A percentile compares a stretch with the other conserved stretches of the same genome.
Evolutionary conservation across 2,797 vertebrate genomes (phyloP).

Genomic region (Hypotaenidia okinawae): DNA sequence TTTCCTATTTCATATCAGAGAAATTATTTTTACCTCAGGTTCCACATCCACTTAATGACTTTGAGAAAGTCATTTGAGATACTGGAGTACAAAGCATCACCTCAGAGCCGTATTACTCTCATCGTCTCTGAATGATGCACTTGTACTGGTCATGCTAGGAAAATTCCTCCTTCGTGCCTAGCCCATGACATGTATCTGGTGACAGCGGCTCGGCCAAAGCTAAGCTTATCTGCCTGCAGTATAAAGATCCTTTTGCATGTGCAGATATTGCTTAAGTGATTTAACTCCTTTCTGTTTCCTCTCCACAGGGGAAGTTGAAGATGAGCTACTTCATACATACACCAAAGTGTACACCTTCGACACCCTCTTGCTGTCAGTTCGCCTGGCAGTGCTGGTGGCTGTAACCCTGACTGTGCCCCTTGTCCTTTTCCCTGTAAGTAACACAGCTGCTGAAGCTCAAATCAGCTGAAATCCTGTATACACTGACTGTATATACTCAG

Average conservation of each 20-base stretch:
- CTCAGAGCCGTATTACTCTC: not conserved
- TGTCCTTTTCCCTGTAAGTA: conserved; percentile 96
- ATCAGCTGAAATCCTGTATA: no score
- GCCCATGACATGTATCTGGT: not conserved
- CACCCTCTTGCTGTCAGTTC: conserved; percentile 88
- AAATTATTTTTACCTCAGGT: conserved; percentile 5
- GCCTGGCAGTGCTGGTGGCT: conserved; percentile 93
- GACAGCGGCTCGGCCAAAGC: not conserved
- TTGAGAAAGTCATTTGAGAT: not conserved
- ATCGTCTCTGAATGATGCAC: not conserved
- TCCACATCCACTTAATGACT: not conserved
- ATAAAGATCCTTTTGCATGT: not conserved
- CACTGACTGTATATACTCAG: not conserved
- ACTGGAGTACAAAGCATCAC: not conserved
- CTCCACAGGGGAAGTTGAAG: conserved; percentile 88
- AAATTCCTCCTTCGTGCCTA: not conserved
- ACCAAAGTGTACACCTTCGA: conserved; percentile 94
- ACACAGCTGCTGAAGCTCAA: not conserved
- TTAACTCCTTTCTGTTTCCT: not conserved
- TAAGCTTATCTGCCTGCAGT: not conserved
- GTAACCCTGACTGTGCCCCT: conserved; percentile 96
- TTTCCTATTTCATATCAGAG: not conserved
- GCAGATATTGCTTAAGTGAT: not conserved
- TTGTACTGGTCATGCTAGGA: not conserved
- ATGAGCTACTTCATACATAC: conserved; percentile 95